phyloP scores from a whole-genome alignment of 2,888 invertebrate species.

The Flabesymbios commensalis region DNA sequence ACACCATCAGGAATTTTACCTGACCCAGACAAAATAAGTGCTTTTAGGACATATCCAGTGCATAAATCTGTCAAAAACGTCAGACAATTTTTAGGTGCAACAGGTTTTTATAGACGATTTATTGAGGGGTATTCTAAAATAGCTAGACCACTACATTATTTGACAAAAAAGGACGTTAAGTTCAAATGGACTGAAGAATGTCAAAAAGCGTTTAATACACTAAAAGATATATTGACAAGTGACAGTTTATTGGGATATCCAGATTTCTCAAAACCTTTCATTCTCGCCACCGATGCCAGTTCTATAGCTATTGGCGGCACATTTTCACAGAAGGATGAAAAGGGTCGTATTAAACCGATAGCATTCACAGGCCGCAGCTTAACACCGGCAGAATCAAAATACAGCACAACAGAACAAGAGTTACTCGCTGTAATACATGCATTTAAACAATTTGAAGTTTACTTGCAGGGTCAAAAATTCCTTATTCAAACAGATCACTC shows the following conservation, averaged over 20 bases:
- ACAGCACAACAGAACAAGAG: not conserved
- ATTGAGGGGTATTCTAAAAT: not conserved
- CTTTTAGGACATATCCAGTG: not conserved
- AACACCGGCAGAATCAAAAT: not conserved
- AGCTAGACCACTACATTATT: not conserved
- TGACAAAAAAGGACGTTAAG: not conserved
- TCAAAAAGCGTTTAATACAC: conserved; percentile 1
- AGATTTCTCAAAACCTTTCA: not conserved
- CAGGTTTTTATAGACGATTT: not conserved
- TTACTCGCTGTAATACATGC: not conserved
- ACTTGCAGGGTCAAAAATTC: not conserved
- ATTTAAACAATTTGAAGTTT: not conserved
- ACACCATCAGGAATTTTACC: not conserved
- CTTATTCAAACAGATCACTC: not conserved
- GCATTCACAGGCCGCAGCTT: not conserved
- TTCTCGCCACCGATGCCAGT: not conserved
- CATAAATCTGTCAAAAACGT: not conserved
- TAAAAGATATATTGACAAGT: not conserved
- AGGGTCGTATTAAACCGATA: not conserved
- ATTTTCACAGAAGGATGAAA: not conserved
- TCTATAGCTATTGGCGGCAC: not conserved
- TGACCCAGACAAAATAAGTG: not conserved
- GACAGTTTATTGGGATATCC: not conserved
- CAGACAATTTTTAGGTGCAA: not conserved
- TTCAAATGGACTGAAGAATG: not conserved